Conservation (phyloP, 2,113 vertebrate species). For the Amphilophus citrinellus region DNA sequence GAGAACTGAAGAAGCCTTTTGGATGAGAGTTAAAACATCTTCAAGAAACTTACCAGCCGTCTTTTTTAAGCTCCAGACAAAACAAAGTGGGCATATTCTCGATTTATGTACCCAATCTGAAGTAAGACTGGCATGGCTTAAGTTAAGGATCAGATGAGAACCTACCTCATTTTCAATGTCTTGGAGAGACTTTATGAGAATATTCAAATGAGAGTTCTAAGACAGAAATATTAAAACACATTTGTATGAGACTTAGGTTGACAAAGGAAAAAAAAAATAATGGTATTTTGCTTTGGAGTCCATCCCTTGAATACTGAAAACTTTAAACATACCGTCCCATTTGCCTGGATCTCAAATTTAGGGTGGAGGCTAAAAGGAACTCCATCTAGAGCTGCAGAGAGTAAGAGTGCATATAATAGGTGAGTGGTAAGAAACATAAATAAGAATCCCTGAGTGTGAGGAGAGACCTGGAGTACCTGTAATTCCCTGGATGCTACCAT, state of each 20-base stretch:
- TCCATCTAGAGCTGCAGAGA: conserved; percentile 86
- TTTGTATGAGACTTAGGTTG: not conserved
- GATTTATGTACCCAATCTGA: not conserved
- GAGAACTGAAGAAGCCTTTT: too few species aligned
- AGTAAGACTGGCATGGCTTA: not conserved
- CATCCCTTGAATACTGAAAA: not conserved
- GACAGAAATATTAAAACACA: not conserved
- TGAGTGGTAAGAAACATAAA: not conserved
- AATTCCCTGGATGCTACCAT: conserved; percentile 81
- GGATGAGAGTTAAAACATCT: too few species aligned
- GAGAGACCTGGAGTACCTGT: conserved; percentile 77
- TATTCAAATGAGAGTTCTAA: conserved; percentile 68
- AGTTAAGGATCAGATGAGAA: not conserved
- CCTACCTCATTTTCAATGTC: conserved; percentile 90
- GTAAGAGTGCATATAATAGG: not conserved
- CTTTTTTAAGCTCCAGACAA: too few species aligned
- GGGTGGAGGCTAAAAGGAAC: conserved; percentile 90
- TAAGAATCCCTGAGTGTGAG: not conserved
- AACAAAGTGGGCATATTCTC: not conserved
- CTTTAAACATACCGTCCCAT: conserved; percentile 73
- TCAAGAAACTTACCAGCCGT: too few species aligned
- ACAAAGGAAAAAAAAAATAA: not conserved
- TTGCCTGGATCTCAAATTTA: conserved; percentile 77
- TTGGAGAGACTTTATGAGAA: conserved; percentile 87
- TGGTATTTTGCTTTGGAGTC: not conserved